Conservation (phyloP, 2,888 invertebrate species). For the Agriopis aurantiaria region DNA sequence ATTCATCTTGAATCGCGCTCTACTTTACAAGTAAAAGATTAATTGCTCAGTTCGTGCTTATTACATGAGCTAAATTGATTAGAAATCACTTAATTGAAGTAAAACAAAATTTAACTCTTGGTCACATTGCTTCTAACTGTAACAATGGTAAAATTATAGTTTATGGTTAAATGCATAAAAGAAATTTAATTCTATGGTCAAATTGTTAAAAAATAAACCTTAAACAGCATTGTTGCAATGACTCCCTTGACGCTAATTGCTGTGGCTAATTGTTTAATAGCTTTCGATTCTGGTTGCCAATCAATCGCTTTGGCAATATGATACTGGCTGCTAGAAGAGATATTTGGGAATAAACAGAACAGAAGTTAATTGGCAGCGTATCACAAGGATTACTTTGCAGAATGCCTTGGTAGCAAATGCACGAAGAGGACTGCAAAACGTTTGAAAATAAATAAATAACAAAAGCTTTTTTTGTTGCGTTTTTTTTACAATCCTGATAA, state of each 20-base stretch:
- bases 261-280: conserved; percentile 21
- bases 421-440: too few species aligned
- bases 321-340: conserved; percentile 5
- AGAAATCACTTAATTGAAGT: not conserved
- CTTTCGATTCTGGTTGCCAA: conserved; percentile 21
- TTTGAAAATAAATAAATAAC: too few species aligned
- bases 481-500: too few species aligned
- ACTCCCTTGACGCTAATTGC: conserved; percentile 29
- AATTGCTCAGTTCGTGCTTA: not conserved
- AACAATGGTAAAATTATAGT: not conserved
- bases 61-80: not conserved
- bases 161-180: not conserved
- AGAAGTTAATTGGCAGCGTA: not conserved
- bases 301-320: conserved; percentile 15
- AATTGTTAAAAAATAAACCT: too few species aligned
- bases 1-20: not conserved
- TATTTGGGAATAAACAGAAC: not conserved
- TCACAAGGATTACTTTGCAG: too few species aligned
- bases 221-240: conserved; percentile 12
- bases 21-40: not conserved
- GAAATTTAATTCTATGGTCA: not conserved
- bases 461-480: too few species aligned
- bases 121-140: too few species aligned
- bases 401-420: too few species aligned
- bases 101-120: not conserved